Conservation (phyloP, 2,888 invertebrate species). For the Venustoraphidia nigricollis region DNA sequence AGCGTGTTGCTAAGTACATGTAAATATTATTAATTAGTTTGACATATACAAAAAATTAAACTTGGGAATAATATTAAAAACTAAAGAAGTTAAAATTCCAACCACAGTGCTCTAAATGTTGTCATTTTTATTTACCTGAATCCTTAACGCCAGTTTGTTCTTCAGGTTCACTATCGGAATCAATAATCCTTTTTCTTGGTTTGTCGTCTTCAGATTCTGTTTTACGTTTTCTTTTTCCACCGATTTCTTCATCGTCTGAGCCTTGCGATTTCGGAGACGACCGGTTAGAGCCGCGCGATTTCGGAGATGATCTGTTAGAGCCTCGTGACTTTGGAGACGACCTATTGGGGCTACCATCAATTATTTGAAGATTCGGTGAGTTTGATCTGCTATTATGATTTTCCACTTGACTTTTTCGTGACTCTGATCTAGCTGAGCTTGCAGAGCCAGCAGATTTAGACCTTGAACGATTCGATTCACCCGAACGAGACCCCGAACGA, state of each 20-base stretch:
- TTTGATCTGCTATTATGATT: constrained; percentile 18
- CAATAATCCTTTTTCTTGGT: constrained; percentile 29
- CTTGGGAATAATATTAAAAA: neutral
- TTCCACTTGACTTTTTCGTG: neutral
- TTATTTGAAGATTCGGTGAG: constrained; percentile 35
- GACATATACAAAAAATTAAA: too few species aligned
- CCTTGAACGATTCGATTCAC: neutral
- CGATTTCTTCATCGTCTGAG: constrained; percentile 25
- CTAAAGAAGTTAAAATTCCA: neutral
- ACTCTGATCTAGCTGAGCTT: constrained; percentile 27
- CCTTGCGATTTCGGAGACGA: constrained; percentile 17
- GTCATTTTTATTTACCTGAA: constrained; percentile 12
- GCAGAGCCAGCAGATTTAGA: neutral
- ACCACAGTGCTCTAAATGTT: neutral
- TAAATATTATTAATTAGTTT: too few species aligned
- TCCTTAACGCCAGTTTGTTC: constrained; percentile 16
- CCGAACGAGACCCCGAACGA: neutral
- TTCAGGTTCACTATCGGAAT: constrained; percentile 53
- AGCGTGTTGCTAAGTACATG: too few species aligned
- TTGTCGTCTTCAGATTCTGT: constrained; percentile 22
- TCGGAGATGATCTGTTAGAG: constrained; percentile 16
- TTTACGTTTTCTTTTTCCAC: constrained; percentile 23
- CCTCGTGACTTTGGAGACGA: constrained; percentile 14
- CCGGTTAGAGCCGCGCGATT: neutral
- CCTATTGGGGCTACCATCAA: constrained; percentile 26